Percentiles rank a stretch among this genome's conserved stretches.
Conservation (phyloP, 2,797 vertebrate genomes). For the Acanthurus lineatus region DNA sequence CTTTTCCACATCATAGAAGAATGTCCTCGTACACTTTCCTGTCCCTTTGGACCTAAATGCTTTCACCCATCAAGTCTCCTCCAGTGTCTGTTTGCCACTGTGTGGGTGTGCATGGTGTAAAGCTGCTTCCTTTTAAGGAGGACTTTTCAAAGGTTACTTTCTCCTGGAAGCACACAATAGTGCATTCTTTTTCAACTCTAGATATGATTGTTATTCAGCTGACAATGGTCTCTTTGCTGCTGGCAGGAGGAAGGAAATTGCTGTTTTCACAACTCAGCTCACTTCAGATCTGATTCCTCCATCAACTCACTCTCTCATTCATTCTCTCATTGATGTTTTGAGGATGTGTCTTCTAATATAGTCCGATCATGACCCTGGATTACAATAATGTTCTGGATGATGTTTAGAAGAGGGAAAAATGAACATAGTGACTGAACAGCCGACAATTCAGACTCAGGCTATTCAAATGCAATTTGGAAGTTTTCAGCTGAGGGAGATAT, state of each 20-base stretch:
- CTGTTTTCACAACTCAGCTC: constrained; percentile 18
- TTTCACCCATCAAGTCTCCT: constrained; percentile 57
- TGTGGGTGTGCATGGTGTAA: constrained; percentile 10
- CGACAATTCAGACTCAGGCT: neutral
- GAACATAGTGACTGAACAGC: neutral
- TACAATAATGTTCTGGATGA: neutral
- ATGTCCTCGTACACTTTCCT: constrained; percentile 27
- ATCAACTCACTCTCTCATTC: neutral
- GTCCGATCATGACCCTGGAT: neutral
- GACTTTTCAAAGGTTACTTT: constrained; percentile 52
- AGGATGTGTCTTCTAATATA: constrained; percentile 6
- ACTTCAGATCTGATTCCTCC: constrained; percentile 11
- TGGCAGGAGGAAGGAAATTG: constrained; percentile 34
- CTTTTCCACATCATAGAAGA: constrained; percentile 65
- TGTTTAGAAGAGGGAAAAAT: constrained; percentile 4
- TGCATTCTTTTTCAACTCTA: constrained; percentile 39
- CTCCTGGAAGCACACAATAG: constrained; percentile 43
- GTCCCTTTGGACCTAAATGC: constrained; percentile 44
- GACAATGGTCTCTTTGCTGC: constrained; percentile 26
- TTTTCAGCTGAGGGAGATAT: neutral
- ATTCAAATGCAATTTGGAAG: constrained; percentile 16
- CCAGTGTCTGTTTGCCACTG: constrained; percentile 42
- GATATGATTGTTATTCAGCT: constrained; percentile 54
- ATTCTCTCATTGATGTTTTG: constrained; percentile 9
- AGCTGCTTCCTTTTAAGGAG: constrained; percentile 33